Conservation (phyloP, 2,113 vertebrate genomes). For the Sminthopsis crassicaudata region DNA sequence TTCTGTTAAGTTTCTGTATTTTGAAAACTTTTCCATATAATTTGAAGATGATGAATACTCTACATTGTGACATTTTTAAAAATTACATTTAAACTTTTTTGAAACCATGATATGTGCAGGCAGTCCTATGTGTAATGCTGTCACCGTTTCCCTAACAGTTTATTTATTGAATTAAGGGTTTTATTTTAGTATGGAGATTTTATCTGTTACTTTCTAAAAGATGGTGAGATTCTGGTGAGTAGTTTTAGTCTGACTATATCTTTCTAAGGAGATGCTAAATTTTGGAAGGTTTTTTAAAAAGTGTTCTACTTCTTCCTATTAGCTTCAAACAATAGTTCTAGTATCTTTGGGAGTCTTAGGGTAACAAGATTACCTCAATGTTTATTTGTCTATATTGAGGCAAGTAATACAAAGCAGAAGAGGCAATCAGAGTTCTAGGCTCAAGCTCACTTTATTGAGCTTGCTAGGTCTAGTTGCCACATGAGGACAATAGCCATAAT, state of each 20-base stretch:
- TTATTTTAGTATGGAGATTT: not conserved
- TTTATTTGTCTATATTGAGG: not conserved
- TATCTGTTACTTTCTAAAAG: not conserved
- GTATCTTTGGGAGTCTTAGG: not conserved
- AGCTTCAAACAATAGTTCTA: not conserved
- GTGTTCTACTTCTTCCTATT: not conserved
- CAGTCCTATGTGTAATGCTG: not conserved
- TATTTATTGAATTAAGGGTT: not conserved
- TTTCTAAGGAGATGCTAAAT: not conserved
- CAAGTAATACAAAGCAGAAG: not conserved
- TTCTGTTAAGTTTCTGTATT: not conserved
- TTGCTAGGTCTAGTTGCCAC: not conserved
- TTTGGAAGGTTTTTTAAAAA: too few relatives aligned
- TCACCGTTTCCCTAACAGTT: not conserved
- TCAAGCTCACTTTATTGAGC: not conserved
- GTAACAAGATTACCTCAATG: not conserved
- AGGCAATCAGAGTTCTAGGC: not conserved
- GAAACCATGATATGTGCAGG: not conserved
- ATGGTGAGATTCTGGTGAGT: not conserved
- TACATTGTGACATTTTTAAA: not conserved
- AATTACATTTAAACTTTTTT: not conserved
- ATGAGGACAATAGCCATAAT: not conserved
- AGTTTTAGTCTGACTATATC: not conserved
- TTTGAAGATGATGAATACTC: not conserved
- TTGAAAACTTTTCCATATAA: not conserved